Percentiles rank a stretch among this genome's conserved stretches.
Evolutionary conservation across 2,888 invertebrate species (phyloP).

Genomic region (Trissonchulus latispiculum): DNA sequence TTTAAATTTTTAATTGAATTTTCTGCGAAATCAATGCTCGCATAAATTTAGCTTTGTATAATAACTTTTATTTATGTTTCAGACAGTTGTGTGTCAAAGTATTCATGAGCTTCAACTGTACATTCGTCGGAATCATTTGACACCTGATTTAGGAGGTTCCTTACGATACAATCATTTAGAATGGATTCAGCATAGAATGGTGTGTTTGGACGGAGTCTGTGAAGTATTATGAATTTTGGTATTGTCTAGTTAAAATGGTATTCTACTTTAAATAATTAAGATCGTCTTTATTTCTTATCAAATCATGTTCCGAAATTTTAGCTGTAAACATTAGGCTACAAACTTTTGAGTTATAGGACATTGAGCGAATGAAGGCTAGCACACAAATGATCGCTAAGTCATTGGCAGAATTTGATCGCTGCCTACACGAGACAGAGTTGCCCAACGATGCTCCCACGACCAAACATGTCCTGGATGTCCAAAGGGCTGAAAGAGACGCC

Average conservation of each 20-base stretch:
- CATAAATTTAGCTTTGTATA: no score
- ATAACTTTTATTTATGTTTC: conserved; percentile 28
- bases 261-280: no score
- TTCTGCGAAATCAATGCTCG: not conserved
- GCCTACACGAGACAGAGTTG: conserved; percentile 77
- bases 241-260: no score
- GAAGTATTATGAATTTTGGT: no score
- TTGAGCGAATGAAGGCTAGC: conserved; percentile 84
- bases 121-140: conserved; percentile 63
- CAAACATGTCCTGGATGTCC: conserved; percentile 69
- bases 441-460: conserved; percentile 87
- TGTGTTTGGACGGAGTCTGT: no score
- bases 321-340: no score
- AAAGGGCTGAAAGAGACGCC: conserved; percentile 52
- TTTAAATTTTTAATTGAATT: not conserved
- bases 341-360: conserved; percentile 68
- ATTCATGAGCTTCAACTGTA: conserved; percentile 74
- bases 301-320: no score
- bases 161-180: conserved; percentile 81
- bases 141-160: conserved; percentile 75
- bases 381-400: conserved; percentile 79
- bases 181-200: conserved; percentile 93
- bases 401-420: conserved; percentile 73
- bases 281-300: no score
- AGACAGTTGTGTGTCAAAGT: conserved; percentile 67